Percentiles rank a stretch among this genome's conserved stretches.
Evolutionary conservation across 2,797 vertebrate genomes (phyloP).

Genomic region (Hydrocynus forskahlii): DNA sequence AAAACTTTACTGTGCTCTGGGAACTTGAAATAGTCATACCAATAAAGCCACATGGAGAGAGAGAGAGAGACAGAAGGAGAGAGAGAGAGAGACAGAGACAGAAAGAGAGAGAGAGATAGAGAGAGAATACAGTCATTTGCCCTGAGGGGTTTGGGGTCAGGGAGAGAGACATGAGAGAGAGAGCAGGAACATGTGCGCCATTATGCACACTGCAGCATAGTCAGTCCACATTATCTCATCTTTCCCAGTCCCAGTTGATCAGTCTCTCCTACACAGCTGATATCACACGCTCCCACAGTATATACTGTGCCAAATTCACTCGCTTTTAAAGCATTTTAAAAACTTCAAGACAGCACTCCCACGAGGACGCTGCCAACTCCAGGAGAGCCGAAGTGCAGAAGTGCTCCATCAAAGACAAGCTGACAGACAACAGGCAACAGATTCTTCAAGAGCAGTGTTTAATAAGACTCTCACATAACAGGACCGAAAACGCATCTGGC

Average conservation of each 20-base stretch:
- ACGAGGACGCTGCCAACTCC: not conserved
- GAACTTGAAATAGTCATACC: no score
- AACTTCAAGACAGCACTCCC: not conserved
- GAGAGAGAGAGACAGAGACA: not conserved
- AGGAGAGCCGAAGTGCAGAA: not conserved
- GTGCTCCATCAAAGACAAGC: not conserved
- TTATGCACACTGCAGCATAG: slow-evolving; percentile 26
- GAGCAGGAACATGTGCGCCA: slow-evolving; percentile 24
- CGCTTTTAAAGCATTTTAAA: slow-evolving; percentile 2
- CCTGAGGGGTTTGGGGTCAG: slow-evolving; percentile 39
- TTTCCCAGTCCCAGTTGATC: slow-evolving; percentile 6
- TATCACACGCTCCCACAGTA: slow-evolving; percentile 12
- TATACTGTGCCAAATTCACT: slow-evolving; percentile 16
- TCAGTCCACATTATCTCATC: slow-evolving; percentile 32
- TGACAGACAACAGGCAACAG: not conserved
- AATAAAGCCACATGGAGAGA: not conserved
- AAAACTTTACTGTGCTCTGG: no score
- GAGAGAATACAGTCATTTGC: slow-evolving; percentile 30
- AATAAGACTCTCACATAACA: no score
- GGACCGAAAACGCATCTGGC: not conserved
- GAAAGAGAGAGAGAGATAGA: not conserved
- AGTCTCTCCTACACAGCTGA: slow-evolving; percentile 25
- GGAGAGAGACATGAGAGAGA: slow-evolving; percentile 26
- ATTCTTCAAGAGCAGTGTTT: not conserved
- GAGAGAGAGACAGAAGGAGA: slow-evolving; percentile 2